A percentile compares a stretch with the other conserved stretches of the same genome.
Conservation (phyloP, 1,140 invertebrate genomes). For the Sycophaga agraensis region DNA sequence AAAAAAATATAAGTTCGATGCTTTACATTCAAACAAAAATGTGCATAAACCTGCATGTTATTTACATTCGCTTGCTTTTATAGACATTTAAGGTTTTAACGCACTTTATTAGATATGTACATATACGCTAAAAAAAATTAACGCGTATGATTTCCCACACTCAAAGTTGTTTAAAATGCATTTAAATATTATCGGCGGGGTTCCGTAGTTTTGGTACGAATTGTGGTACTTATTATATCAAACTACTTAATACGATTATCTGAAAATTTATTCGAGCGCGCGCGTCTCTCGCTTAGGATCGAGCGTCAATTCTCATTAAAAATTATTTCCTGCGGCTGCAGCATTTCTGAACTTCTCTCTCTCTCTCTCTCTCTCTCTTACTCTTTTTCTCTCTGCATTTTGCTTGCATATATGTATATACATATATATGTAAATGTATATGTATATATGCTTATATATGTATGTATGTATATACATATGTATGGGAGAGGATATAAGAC, state of each 20-base stretch:
- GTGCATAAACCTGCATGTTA: background rate
- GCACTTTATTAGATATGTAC: background rate
- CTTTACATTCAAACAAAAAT: background rate
- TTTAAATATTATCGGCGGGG: background rate
- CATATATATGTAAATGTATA: no score
- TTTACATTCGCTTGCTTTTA: background rate
- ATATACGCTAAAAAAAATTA: background rate
- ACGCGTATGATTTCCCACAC: background rate
- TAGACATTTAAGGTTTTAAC: background rate
- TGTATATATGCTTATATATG: no score
- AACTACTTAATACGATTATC: background rate
- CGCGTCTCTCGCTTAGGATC: background rate
- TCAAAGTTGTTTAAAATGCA: background rate
- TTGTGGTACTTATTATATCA: background rate
- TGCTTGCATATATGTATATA: no score
- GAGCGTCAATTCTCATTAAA: constrained; percentile 25
- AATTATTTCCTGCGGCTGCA: constrained; percentile 7
- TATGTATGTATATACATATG: no score
- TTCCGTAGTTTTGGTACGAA: background rate
- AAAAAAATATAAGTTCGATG: no score
- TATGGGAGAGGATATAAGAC: constrained; percentile 10
- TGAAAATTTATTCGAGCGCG: background rate
- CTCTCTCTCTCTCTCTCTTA: no score
- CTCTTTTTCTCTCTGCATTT: no score
- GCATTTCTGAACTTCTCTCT: background rate